phyloP scores from a whole-genome alignment of 2,888 invertebrate genomes.

The Halictus ligatus region DNA sequence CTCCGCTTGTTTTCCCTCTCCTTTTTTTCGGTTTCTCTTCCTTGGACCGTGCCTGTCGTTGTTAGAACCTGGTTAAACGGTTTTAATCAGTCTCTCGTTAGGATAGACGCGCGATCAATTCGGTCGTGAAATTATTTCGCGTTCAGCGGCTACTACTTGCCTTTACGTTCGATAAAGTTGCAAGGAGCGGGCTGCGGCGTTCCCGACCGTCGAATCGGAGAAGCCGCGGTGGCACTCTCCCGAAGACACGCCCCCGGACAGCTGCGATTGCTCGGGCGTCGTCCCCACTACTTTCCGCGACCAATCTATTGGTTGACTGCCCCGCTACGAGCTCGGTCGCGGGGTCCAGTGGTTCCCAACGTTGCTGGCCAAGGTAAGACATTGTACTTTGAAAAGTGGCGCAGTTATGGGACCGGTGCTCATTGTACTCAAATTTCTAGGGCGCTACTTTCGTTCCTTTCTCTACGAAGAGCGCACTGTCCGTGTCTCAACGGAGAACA shows the following conservation, averaged over 20 bases:
- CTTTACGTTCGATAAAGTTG: neutral
- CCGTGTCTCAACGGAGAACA: neutral
- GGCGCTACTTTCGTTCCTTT: neutral
- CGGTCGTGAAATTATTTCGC: neutral
- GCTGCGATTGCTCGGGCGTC: neutral
- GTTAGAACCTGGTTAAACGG: neutral
- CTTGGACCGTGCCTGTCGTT: constrained; percentile 19
- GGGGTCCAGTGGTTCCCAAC: neutral
- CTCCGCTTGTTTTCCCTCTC: neutral
- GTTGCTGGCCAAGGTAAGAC: neutral
- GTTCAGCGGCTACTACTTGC: neutral
- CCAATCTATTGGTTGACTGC: neutral
- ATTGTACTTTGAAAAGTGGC: neutral
- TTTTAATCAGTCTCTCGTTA: constrained; percentile 5
- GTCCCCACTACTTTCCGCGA: neutral
- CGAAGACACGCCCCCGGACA: neutral
- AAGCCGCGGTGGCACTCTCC: neutral
- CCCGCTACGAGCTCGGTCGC: neutral
- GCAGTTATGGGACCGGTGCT: neutral
- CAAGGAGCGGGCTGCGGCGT: neutral
- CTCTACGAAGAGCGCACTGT: neutral
- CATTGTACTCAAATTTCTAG: neutral
- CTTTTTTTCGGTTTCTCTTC: constrained; percentile 22
- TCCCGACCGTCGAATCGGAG: neutral
- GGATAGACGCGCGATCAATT: neutral